Evolutionary conservation across 2,113 vertebrate species (phyloP).

Genomic region (Epinephelus fuscoguttatus): DNA sequence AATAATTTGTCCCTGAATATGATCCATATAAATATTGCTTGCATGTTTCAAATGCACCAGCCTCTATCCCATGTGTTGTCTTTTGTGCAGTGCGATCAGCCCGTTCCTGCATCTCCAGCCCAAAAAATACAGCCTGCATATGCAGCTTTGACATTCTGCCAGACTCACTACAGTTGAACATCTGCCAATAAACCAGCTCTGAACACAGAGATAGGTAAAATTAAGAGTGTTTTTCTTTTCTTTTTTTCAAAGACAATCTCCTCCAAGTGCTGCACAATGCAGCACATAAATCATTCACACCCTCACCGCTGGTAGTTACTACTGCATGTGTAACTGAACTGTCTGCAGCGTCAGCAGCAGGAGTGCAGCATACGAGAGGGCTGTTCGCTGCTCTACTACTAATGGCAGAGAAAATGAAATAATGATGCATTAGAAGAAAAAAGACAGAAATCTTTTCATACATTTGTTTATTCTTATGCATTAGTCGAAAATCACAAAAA

Average conservation of each 20-base stretch:
- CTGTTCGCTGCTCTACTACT: neutral
- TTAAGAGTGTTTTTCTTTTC: neutral
- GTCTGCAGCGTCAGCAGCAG: conserved; percentile 72
- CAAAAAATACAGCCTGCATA: conserved; percentile 16
- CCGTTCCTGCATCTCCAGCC: conserved; percentile 17
- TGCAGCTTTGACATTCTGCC: conserved; percentile 23
- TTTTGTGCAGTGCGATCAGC: conserved; percentile 59
- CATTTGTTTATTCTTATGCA: conserved; percentile 50
- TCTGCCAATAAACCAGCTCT: conserved; percentile 20
- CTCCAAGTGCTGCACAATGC: conserved; percentile 41
- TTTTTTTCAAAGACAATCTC: neutral
- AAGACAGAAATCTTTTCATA: conserved; percentile 7
- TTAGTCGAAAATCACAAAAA: conserved; percentile 48
- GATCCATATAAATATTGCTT: neutral
- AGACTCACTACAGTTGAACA: neutral
- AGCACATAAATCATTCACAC: conserved; percentile 59
- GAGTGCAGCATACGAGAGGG: conserved; percentile 30
- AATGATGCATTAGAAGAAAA: neutral
- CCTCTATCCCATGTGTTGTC: neutral
- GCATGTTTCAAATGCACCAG: conserved; percentile 29
- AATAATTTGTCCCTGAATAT: neutral
- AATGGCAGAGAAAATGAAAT: neutral
- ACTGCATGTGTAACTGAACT: conserved; percentile 63
- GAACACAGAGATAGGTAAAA: neutral
- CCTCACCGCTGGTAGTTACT: conserved; percentile 43